phyloP scores from a whole-genome alignment of 1,140 invertebrate species.

The Nasonia giraulti region DNA sequence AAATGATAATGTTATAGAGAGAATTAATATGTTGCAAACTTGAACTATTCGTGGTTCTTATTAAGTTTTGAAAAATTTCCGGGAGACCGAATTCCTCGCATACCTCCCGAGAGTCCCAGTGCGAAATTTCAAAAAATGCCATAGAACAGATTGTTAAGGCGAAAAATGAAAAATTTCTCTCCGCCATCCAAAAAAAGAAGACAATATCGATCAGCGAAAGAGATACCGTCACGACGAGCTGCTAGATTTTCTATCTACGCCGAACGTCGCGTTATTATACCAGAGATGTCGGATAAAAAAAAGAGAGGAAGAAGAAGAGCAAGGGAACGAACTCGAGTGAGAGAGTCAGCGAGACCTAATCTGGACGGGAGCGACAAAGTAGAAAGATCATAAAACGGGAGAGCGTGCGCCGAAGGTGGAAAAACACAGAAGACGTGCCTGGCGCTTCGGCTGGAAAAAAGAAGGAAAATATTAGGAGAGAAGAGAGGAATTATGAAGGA shows the following conservation, averaged over 20 bases:
- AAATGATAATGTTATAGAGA: too few relatives aligned
- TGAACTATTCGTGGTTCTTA: too few relatives aligned
- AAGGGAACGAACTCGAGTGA: background rate
- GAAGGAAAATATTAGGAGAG: conserved; percentile 1
- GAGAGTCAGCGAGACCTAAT: conserved; percentile 30
- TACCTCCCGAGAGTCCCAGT: too few relatives aligned
- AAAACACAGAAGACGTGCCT: conserved; percentile 6
- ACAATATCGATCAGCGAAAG: conserved; percentile 28
- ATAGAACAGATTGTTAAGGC: background rate
- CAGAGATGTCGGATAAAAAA: conserved; percentile 8
- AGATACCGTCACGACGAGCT: conserved; percentile 4
- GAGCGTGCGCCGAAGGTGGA: background rate
- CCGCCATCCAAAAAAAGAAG: background rate
- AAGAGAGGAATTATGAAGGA: background rate
- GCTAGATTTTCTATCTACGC: conserved; percentile 34
- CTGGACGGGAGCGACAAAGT: conserved; percentile 6
- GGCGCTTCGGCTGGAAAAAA: background rate
- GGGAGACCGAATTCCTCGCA: too few relatives aligned
- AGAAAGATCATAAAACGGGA: conserved; percentile 33
- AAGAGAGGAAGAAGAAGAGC: background rate
- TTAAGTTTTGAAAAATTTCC: too few relatives aligned
- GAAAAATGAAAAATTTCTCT: conserved; percentile 9
- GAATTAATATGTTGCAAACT: too few relatives aligned
- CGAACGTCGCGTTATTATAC: background rate
- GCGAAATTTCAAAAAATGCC: too few relatives aligned